Conservation (phyloP, 2,113 vertebrate species). For the Corythornis madagascariensis region DNA sequence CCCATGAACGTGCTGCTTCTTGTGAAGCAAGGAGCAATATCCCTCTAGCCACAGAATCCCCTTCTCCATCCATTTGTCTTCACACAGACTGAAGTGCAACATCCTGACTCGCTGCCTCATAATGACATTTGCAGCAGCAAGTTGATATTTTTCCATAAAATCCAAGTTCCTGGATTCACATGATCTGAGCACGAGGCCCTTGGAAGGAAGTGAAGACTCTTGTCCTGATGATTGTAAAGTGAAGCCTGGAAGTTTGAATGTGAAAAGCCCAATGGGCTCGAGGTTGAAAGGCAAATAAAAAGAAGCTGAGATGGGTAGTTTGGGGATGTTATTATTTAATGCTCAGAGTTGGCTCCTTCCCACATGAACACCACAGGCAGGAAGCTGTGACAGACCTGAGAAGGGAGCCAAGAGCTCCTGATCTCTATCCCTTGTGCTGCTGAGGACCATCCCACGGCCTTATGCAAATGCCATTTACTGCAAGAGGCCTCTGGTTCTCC, state of each 20-base stretch:
- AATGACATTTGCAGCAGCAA: conserved; percentile 35
- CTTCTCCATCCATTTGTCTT: background rate
- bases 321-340: background rate
- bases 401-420: conserved; percentile 17
- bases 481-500: background rate
- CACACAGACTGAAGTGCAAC: background rate
- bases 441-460: background rate
- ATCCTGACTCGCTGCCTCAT: background rate
- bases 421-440: background rate
- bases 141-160: background rate
- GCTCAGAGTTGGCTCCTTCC: background rate
- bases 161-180: background rate
- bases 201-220: background rate
- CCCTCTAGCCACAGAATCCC: background rate
- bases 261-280: background rate
- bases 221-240: background rate
- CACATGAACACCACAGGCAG: background rate
- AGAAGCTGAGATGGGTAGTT: background rate
- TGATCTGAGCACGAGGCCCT: background rate
- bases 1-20: accelerated
- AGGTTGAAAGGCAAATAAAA: background rate
- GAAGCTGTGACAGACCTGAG: background rate
- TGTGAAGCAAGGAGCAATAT: background rate
- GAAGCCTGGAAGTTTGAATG: background rate
- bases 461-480: conserved; percentile 18